Percentiles rank a stretch among this genome's conserved stretches.
These are phyloP conservation scores for Cyclargus thomasi DNA, from an alignment of 1,140 invertebrate genomes.

Conservation along the genomic window DNA sequence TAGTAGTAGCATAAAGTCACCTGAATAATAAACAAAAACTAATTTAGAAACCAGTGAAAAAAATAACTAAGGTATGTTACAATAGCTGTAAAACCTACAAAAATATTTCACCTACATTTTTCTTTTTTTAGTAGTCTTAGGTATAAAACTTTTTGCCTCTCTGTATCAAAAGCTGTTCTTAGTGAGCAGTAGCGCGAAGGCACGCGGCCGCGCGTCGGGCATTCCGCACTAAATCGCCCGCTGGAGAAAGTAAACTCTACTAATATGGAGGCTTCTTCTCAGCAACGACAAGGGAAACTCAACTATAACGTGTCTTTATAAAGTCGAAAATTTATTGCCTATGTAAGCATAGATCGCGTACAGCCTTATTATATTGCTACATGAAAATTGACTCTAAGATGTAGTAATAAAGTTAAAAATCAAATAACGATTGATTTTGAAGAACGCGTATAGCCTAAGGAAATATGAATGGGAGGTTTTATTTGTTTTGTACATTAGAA, in stretches of 20 bases:
- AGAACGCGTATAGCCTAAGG: slow-evolving; percentile 19
- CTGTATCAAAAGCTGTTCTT: slow-evolving; percentile 32
- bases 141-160: slow-evolving; percentile 10
- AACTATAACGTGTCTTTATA: background rate
- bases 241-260: slow-evolving; percentile 62
- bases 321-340: slow-evolving; percentile 16
- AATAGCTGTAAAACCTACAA: too few species aligned
- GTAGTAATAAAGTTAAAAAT: background rate
- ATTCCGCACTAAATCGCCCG: slow-evolving; percentile 58
- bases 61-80: too few species aligned
- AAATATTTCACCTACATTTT: too few species aligned
- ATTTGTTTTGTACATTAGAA: slow-evolving; percentile 14
- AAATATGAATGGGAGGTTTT: slow-evolving; percentile 22
- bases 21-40: too few species aligned
- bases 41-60: too few species aligned
- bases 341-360: background rate
- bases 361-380: background rate
- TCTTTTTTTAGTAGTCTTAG: background rate
- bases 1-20: too few species aligned
- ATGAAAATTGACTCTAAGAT: slow-evolving; percentile 15
- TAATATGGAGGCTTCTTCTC: slow-evolving; percentile 34
- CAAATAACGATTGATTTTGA: background rate
- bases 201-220: slow-evolving; percentile 53
- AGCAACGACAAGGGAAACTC: slow-evolving; percentile 11
- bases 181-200: slow-evolving; percentile 41